Percentiles rank a stretch among this genome's conserved stretches.
Evolutionary conservation across 2,797 vertebrate genomes (phyloP).

Genomic region (Urosaurus nigricauda): DNA sequence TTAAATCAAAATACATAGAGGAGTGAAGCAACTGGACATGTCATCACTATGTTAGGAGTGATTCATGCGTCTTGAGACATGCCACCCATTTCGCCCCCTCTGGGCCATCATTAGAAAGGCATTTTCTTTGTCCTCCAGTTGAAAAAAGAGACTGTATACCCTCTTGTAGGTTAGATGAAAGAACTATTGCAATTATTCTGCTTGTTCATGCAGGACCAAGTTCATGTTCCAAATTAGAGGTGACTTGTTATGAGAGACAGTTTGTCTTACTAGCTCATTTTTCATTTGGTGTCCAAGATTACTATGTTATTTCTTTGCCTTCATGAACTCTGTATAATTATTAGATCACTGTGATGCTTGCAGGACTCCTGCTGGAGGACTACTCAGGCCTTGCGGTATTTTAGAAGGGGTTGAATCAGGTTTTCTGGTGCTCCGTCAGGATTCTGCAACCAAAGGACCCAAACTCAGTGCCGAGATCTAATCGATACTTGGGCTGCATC

Average conservation of each 20-base stretch:
- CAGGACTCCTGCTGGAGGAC: neutral
- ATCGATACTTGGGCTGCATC: too few relatives aligned
- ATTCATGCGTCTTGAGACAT: neutral
- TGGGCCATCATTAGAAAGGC: neutral
- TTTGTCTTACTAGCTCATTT: conserved; percentile 48
- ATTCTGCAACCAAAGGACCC: neutral
- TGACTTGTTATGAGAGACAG: conserved; percentile 48
- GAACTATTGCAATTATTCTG: conserved; percentile 48
- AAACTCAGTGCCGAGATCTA: neutral
- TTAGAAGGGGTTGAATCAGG: neutral
- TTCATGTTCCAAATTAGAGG: conserved; percentile 51
- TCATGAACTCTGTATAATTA: conserved; percentile 6
- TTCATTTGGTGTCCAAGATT: conserved; percentile 35
- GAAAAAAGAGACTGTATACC: neutral
- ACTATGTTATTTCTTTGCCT: conserved; percentile 3
- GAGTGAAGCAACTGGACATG: neutral
- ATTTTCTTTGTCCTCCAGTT: neutral
- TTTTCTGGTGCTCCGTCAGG: neutral
- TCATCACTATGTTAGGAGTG: neutral
- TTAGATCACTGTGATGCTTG: conserved; percentile 17
- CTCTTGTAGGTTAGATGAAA: conserved; percentile 26
- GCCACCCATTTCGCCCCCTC: neutral
- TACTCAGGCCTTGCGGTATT: neutral
- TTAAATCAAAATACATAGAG: too few relatives aligned
- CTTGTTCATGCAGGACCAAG: conserved; percentile 46